These are phyloP conservation scores for Xylota sylvarum DNA, from an alignment of 2,888 invertebrate species.

Conservation along the genomic window DNA sequence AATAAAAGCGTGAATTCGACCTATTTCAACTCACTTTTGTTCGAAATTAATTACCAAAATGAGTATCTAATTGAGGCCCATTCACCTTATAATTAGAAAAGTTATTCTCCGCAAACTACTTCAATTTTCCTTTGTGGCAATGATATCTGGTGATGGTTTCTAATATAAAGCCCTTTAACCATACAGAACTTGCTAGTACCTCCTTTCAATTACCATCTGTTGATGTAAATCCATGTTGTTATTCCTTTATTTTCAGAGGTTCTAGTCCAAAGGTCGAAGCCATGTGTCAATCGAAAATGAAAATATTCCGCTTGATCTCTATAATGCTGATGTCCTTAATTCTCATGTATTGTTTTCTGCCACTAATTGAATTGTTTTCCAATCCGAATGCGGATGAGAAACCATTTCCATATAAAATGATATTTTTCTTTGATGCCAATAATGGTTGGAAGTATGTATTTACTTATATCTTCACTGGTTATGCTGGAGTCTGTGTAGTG, in stretches of 20 bases:
- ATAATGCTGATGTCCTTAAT: constrained; percentile 81
- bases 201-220: too few species aligned
- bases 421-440: constrained; percentile 83
- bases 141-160: too few species aligned
- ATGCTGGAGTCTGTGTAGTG: constrained; percentile 83
- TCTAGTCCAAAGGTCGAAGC: constrained; percentile 79
- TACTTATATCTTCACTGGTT: constrained; percentile 83
- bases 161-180: too few species aligned
- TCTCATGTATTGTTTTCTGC: constrained; percentile 83
- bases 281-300: constrained; percentile 81
- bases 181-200: too few species aligned
- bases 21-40: too few species aligned
- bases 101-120: too few species aligned
- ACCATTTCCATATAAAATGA: constrained; percentile 85
- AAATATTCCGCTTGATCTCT: constrained; percentile 82
- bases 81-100: too few species aligned
- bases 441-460: constrained; percentile 80
- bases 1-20: too few species aligned
- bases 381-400: constrained; percentile 77
- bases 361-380: constrained; percentile 81
- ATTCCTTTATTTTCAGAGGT: constrained; percentile 75
- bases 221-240: neutral
- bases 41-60: too few species aligned
- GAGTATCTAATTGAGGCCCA: too few species aligned
- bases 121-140: too few species aligned